phyloP scores from a whole-genome alignment of 1,140 invertebrate species.

The Amphibalanus amphitrite region DNA sequence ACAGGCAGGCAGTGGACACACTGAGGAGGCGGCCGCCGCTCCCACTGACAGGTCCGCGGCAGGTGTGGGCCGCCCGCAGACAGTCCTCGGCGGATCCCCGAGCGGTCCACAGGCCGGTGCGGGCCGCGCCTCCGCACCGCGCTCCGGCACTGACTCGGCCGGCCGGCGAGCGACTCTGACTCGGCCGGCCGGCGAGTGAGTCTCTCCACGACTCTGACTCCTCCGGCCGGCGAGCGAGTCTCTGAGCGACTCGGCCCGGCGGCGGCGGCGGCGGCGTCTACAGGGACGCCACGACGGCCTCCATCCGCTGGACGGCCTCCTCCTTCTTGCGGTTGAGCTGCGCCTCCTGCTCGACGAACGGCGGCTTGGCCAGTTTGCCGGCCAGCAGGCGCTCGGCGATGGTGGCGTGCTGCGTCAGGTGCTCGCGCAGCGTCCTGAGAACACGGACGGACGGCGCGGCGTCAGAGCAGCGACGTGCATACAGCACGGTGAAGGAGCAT shows the following conservation, averaged over 20 bases:
- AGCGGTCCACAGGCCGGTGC: too few relatives aligned
- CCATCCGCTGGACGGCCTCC: conserved; percentile 46
- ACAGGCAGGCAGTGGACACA: too few relatives aligned
- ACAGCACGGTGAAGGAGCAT: too few relatives aligned
- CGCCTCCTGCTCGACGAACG: conserved; percentile 43
- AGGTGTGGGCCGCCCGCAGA: too few relatives aligned
- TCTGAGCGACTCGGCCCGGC: too few relatives aligned
- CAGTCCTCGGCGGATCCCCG: too few relatives aligned
- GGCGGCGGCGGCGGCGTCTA: conserved; percentile 7
- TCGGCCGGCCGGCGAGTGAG: not conserved
- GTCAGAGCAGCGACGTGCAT: too few relatives aligned
- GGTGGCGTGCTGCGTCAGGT: conserved; percentile 27
- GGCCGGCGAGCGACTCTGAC: not conserved
- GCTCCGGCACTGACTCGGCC: not conserved
- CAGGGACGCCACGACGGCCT: conserved; percentile 33
- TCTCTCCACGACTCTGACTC: not conserved
- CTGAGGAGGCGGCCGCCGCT: too few relatives aligned
- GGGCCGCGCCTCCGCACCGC: too few relatives aligned
- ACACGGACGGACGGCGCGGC: not conserved
- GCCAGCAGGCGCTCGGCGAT: conserved; percentile 46
- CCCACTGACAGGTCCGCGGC: too few relatives aligned
- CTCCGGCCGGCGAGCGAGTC: too few relatives aligned
- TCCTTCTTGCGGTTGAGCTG: conserved; percentile 41
- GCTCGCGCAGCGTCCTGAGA: conserved; percentile 24
- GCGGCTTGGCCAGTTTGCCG: conserved; percentile 42